Base-by-base conservation (phyloP, 2,888 invertebrate genomes). In the Eulithis prunata region DNA sequence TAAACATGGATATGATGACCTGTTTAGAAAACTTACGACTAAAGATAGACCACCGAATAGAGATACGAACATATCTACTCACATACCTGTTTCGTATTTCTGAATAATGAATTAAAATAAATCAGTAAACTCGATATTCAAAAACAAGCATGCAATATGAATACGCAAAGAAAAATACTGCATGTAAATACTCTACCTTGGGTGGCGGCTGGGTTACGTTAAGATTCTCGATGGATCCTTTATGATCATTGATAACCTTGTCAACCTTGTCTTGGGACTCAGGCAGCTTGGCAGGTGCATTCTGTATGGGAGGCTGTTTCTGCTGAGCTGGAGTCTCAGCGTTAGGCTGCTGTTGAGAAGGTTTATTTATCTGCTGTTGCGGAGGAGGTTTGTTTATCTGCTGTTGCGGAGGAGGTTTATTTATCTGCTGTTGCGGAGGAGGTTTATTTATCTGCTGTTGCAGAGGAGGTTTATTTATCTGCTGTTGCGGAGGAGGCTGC, bases 181-280 rank as follows among this genome's bases (percentile, higher is more conserved):
- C 10, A 41, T 41, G 43, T 41, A 58, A 14, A 14, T n/a, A 4
- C 28, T 61, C 58, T 66, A 74, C 74, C 72, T 82, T 81, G 14
- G 72, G 74, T 54, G 75, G 77, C 49, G 71, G 71, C 58, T 74
- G 70, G 55, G 64, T 69, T 65, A 81, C 82, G 59, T 80, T 84
- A 67, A 80, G 81, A 66, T 80, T 76, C 66, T 79, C 80, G 60
- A 75, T 83, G 61, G 85, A 83, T 32, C 79, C 82, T 60, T 88
- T 85, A 71, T 74, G 62, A 1, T 70, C 78, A 74, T 76, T 76
- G 14, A 75, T 68, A 66, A 81, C 77, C 63, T 88, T 88, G 71
- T 90, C 90, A 68, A 87, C 85, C 67, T 82, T 83, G 62, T 90
- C 90, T 62, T 82, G 79, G 1, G 86, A 53, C 21, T 57, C 74